These are phyloP conservation scores for Apodemia mormo DNA, from an alignment of 2,888 invertebrate genomes.

Conservation along the genomic window DNA sequence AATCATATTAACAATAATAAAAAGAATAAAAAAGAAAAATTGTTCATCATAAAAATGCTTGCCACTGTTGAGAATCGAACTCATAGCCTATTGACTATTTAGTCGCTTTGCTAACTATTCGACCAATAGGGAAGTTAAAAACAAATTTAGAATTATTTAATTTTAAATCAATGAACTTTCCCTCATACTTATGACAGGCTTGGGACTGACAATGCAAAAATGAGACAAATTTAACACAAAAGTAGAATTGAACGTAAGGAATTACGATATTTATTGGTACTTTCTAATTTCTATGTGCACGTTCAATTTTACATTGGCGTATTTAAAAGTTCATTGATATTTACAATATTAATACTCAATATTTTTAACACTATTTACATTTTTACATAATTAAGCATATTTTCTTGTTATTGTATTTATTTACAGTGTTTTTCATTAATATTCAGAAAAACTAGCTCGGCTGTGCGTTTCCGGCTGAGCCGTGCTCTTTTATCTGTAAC, in stretches of 20 bases:
- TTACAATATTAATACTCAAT: neutral
- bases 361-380: neutral
- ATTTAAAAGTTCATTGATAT: neutral
- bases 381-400: neutral
- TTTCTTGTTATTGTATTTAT: neutral
- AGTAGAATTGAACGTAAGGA: no score
- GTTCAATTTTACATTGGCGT: neutral
- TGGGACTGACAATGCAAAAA: no score
- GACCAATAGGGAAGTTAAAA: no score
- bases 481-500: conserved; percentile 24
- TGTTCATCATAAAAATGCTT: neutral
- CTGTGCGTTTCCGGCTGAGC: conserved; percentile 26
- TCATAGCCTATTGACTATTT: neutral
- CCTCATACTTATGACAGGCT: no score
- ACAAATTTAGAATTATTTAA: no score
- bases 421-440: conserved; percentile 4
- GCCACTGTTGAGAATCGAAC: neutral
- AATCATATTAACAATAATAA: no score
- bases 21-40: no score
- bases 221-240: no score
- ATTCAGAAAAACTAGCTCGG: conserved; percentile 26
- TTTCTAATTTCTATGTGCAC: no score
- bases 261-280: no score
- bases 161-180: no score
- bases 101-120: no score